A percentile compares a stretch with the other conserved stretches of the same genome.
These are phyloP conservation scores for Lucilia cuprina DNA, from an alignment of 1,140 invertebrate species.

Conservation along the genomic window DNA sequence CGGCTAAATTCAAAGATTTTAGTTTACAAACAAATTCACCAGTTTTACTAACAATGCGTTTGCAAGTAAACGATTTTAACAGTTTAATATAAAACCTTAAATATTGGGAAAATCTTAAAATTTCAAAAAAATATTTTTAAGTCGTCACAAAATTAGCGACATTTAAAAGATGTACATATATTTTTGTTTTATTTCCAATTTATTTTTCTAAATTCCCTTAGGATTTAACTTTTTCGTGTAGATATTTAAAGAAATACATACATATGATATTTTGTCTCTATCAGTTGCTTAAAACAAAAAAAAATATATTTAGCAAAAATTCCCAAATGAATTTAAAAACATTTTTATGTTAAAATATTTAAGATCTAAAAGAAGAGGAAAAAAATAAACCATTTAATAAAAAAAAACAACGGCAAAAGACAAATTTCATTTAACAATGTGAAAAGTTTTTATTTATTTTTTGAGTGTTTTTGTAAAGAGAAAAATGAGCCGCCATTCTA, in stretches of 20 bases:
- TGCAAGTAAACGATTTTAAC: no score
- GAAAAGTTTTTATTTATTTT: constrained; percentile 3
- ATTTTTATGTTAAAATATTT: constrained; percentile 3
- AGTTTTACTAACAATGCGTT: no score
- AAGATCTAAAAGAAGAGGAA: neutral
- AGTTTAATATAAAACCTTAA: no score
- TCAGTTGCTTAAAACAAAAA: no score
- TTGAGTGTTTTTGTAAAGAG: neutral
- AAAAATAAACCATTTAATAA: no score
- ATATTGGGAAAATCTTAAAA: no score
- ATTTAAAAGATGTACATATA: no score
- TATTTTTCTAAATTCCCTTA: neutral
- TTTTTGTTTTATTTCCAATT: neutral
- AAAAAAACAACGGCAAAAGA: constrained; percentile 12
- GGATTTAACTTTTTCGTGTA: neutral
- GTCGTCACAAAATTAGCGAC: no score
- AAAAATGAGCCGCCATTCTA: constrained; percentile 15
- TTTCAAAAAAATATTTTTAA: no score
- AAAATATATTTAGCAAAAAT: neutral
- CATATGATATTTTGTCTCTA: no score
- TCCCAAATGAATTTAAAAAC: constrained; percentile 16
- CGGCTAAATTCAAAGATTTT: no score
- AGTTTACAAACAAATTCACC: no score
- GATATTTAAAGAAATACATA: neutral
- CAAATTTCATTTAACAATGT: constrained; percentile 28